Evolutionary conservation across 2,888 invertebrate species (phyloP).

Genomic region (Yponomeuta cagnagella): DNA sequence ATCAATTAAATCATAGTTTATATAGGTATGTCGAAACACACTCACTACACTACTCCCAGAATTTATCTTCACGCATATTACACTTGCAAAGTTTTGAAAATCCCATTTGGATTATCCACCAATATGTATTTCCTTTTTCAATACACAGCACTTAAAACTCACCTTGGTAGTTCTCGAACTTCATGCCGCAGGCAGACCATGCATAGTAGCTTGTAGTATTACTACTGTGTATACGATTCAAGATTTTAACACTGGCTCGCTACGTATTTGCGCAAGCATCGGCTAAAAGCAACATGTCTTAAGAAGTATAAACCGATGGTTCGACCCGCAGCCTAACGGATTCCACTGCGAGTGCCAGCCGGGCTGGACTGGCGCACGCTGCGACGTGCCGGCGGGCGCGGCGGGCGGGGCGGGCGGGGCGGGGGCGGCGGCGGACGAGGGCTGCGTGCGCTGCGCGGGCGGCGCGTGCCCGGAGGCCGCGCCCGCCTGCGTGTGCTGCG

Average conservation of each 20-base stretch:
- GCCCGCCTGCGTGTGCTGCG: conserved; percentile 74
- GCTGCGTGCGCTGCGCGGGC: conserved; percentile 67
- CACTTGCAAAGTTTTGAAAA: background rate
- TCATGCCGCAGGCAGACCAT: background rate
- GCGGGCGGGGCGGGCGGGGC: conserved; percentile 51
- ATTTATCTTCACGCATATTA: background rate
- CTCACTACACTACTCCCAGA: background rate
- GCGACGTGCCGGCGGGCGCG: conserved; percentile 73
- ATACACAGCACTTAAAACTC: background rate
- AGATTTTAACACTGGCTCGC: too few species aligned
- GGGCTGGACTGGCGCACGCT: conserved; percentile 80
- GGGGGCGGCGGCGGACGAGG: conserved; percentile 29
- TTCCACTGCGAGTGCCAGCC: conserved; percentile 82
- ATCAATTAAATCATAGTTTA: background rate
- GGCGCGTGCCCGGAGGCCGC: conserved; percentile 80
- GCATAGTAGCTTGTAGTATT: too few species aligned
- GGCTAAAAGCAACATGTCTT: too few species aligned
- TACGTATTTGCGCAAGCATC: too few species aligned
- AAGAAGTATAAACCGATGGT: too few species aligned
- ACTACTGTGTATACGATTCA: too few species aligned
- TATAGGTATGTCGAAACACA: background rate
- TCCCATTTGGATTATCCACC: too few species aligned
- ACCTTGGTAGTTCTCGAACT: background rate
- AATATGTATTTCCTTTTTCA: too few species aligned
- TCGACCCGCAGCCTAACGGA: conserved; percentile 37